Conservation (phyloP, 2,113 vertebrate species). For the Propithecus coquereli region DNA sequence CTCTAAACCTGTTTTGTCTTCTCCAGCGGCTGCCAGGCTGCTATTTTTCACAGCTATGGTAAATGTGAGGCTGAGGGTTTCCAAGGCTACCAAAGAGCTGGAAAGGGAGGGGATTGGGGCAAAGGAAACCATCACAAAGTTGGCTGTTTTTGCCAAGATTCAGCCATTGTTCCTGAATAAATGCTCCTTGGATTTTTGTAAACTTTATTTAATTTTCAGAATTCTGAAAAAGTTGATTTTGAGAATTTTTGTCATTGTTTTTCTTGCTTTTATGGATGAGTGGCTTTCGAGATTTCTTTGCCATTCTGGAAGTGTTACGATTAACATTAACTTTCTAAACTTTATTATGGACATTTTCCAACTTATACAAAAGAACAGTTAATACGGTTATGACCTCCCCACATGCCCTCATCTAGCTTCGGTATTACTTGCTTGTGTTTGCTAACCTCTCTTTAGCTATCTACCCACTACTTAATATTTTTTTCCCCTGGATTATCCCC, state of each 20-base stretch:
- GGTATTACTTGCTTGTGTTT: fast-evolving
- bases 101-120: background rate
- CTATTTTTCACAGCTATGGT: background rate
- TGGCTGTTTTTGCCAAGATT: background rate
- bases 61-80: background rate
- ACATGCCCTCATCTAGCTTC: background rate
- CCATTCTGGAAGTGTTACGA: background rate
- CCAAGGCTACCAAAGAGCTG: background rate
- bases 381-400: background rate
- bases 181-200: background rate
- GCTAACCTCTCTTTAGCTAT: background rate
- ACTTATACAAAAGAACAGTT: background rate
- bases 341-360: background rate
- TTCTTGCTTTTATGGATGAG: background rate
- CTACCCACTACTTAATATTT: background rate
- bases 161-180: background rate
- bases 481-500: background rate
- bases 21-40: background rate
- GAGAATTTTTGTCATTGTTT: background rate
- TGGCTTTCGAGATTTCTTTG: background rate
- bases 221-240: slow-evolving; percentile 3
- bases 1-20: background rate
- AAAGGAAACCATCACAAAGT: background rate
- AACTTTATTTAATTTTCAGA: background rate
- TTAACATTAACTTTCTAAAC: background rate